Conservation (phyloP, 1,140 invertebrate genomes). For the Rhyzopertha dominica region DNA sequence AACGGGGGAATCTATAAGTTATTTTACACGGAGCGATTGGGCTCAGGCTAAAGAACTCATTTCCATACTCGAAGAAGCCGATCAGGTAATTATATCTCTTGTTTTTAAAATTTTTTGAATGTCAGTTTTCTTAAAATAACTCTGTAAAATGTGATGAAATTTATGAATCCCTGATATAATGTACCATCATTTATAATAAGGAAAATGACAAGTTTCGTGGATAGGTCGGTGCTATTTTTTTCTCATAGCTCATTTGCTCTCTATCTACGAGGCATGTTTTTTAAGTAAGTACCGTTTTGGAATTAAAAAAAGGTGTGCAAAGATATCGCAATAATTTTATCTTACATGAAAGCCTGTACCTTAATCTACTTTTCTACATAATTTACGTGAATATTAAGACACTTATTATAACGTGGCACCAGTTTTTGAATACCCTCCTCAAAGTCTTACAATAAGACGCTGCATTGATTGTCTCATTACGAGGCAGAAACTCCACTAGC, state of each 20-base stretch:
- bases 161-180: constrained; percentile 9
- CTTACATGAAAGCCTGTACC: too few relatives aligned
- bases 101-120: neutral
- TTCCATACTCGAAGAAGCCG: constrained; percentile 72
- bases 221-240: constrained; percentile 4
- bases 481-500: too few relatives aligned
- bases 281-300: too few relatives aligned
- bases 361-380: too few relatives aligned
- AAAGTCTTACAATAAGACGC: too few relatives aligned
- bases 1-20: constrained; percentile 73
- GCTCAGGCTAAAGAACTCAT: constrained; percentile 74
- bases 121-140: neutral
- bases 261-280: constrained; percentile 1
- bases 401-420: too few relatives aligned
- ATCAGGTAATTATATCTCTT: constrained; percentile 49
- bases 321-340: too few relatives aligned
- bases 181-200: constrained; percentile 7
- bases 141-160: neutral
- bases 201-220: neutral
- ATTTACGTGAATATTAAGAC: too few relatives aligned
- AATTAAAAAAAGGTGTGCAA: too few relatives aligned
- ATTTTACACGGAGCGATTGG: constrained; percentile 77
- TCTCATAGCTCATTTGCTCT: constrained; percentile 31
- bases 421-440: too few relatives aligned
- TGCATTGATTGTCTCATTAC: too few relatives aligned